Percentiles rank a stretch among this genome's conserved stretches.
Evolutionary conservation across 2,888 invertebrate genomes (phyloP).

Genomic region (Coleophora flavipennella): DNA sequence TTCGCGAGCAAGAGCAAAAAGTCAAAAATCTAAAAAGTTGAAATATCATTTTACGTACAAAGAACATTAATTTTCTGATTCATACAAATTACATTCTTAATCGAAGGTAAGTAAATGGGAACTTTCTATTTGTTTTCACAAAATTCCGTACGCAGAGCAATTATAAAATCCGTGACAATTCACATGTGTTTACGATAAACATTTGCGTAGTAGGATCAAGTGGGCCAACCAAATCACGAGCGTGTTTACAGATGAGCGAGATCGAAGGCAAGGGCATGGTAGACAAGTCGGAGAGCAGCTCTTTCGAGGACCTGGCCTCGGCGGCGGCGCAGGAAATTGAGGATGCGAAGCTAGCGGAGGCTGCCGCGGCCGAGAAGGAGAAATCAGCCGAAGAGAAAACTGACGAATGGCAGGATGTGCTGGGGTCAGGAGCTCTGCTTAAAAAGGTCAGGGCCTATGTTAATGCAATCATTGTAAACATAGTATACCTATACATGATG

Average conservation of each 20-base stretch:
- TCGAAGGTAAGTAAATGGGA: conserved; percentile 30
- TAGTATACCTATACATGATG: too few relatives aligned
- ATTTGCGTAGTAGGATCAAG: conserved; percentile 35
- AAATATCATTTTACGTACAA: conserved; percentile 38
- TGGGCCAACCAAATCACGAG: conserved; percentile 27
- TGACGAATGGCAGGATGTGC: conserved; percentile 81
- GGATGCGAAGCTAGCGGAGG: conserved; percentile 57
- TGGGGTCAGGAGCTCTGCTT: conserved; percentile 82
- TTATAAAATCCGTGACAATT: too few relatives aligned
- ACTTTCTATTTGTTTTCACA: conserved; percentile 6
- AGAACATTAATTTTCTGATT: conserved; percentile 19
- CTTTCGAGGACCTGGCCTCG: conserved; percentile 76
- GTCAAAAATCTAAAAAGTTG: conserved; percentile 45
- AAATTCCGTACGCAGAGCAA: too few relatives aligned
- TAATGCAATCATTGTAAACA: too few relatives aligned
- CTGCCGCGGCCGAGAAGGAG: conserved; percentile 42
- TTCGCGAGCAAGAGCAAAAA: conserved; percentile 14
- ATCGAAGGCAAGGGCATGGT: conserved; percentile 48
- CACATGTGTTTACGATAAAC: conserved; percentile 18
- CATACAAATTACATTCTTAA: not conserved
- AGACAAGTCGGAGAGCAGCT: conserved; percentile 77
- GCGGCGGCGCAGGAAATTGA: conserved; percentile 72
- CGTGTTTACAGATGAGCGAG: conserved; percentile 59
- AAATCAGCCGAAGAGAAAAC: conserved; percentile 35
- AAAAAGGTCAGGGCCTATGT: conserved; percentile 53